Evolutionary conservation across 2,888 invertebrate species (phyloP), one percentile per base, ranked within the genome.

Genomic region (Drosophila colorata): DNA sequence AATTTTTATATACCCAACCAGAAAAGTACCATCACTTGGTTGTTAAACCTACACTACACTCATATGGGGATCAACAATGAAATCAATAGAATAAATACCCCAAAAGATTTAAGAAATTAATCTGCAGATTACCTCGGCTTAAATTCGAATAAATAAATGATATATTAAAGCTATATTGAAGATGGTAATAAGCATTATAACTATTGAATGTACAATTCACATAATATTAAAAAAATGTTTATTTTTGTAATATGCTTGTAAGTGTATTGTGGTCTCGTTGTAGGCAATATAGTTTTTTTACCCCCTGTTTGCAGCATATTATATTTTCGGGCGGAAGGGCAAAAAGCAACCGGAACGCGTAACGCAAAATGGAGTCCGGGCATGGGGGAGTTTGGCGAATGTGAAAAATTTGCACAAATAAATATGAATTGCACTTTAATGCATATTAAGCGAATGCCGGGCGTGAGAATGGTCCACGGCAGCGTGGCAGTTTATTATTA

Each of bases 401-500:
- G 77, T 64, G 79, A 77, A 87, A 87, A 87, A 87, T 87, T 82
- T 85, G 83, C 86, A 85, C 86, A 85, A 87, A 85, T 85, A 85
- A 87, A 85, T 85, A 85, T 85, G 85, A 87, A 87, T 85, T 87
- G 85, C 85, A 85, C 83, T 85, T 85, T 82, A 87, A 85, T 87
- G 86, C 78, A 87, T 77, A 85, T 85, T 83, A 87, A 82, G 80
- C 69, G 74, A 63, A 74, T 47, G 46, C 48, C 43, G 60, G 44
- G 37, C 51, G 65, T 37, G 56, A 51, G 53, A 46, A 31, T 23
- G 59, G 33, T n/a, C 46, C 28, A 56, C 25, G 43, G 35, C 55
- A 16, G 41, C 40, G 49, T 40, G 56, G 59, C 67, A 84, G 85
- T 87, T 83, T 84, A 83, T 83, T 83, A 83, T 83, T 87, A 79